These are phyloP conservation scores for Sesamia nonagrioides DNA, from an alignment of 1,140 invertebrate species.

Conservation along the genomic window DNA sequence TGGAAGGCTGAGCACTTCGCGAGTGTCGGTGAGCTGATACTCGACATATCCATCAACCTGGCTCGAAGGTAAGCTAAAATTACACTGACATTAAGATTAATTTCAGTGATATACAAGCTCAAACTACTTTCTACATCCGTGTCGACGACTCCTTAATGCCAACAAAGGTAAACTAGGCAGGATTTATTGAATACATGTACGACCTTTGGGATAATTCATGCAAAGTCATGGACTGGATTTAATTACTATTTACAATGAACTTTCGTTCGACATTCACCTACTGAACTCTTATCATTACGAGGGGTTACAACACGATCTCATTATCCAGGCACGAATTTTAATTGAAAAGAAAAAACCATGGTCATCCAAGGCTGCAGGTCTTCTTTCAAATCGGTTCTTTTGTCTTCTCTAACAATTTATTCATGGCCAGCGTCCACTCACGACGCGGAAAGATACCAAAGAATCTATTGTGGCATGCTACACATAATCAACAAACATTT, in stretches of 20 bases:
- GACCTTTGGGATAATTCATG: slow-evolving; percentile 24
- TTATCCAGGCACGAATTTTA: slow-evolving; percentile 48
- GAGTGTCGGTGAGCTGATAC: slow-evolving; percentile 94
- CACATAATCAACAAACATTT: slow-evolving; percentile 25
- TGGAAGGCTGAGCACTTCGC: slow-evolving; percentile 94
- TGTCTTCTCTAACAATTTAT: slow-evolving; percentile 56
- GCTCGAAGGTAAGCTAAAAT: slow-evolving; percentile 93
- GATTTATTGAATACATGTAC: background rate
- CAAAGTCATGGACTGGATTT: slow-evolving; percentile 9
- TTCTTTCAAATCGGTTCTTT: slow-evolving; percentile 60
- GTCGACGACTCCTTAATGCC: slow-evolving; percentile 24
- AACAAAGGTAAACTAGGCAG: slow-evolving; percentile 38
- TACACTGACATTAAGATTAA: slow-evolving; percentile 28
- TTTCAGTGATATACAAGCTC: slow-evolving; percentile 16
- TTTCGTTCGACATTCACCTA: slow-evolving; percentile 47
- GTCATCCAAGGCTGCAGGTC: slow-evolving; percentile 54
- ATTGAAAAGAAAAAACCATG: slow-evolving; percentile 29
- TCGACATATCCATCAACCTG: slow-evolving; percentile 95
- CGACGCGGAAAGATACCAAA: slow-evolving; percentile 61
- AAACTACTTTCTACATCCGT: slow-evolving; percentile 41
- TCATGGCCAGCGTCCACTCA: slow-evolving; percentile 58
- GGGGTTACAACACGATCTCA: slow-evolving; percentile 16
- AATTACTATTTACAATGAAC: slow-evolving; percentile 27
- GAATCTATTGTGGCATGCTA: slow-evolving; percentile 19
- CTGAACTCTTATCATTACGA: slow-evolving; percentile 28